Conservation (phyloP, 1,140 invertebrate species). For the Sipha flava region DNA sequence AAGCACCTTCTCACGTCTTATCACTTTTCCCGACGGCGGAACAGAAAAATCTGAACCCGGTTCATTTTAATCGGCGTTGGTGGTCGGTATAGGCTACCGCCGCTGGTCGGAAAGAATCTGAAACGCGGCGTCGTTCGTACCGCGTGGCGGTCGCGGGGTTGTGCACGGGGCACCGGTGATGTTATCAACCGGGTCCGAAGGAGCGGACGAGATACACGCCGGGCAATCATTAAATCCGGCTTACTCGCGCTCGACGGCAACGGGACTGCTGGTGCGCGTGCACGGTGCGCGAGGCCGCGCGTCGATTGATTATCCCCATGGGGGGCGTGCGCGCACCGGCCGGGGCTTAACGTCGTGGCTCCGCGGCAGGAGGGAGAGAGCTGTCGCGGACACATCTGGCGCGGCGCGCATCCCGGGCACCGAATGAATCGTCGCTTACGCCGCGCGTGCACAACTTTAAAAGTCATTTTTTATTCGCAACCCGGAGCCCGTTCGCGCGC, state of each 20-base stretch:
- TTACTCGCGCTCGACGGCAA: not conserved
- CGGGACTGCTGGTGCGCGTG: no score
- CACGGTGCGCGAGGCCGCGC: not conserved
- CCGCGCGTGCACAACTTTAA: not conserved
- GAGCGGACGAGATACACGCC: not conserved
- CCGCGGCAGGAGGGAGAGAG: not conserved
- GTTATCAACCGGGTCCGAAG: no score
- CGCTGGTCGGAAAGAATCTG: no score
- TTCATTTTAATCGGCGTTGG: no score
- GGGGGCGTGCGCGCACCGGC: conserved; percentile 7
- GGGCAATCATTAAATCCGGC: conserved; percentile 1
- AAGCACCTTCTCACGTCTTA: no score
- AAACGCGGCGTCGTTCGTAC: no score
- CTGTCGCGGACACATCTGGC: conserved; percentile 12
- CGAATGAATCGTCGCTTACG: conserved; percentile 30
- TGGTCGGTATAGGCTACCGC: no score
- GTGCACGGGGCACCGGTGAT: no score
- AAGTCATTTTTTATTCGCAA: conserved; percentile 3
- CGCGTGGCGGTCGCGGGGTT: no score
- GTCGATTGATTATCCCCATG: conserved; percentile 31
- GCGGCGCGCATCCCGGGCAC: not conserved
- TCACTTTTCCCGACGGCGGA: no score
- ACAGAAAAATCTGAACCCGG: no score
- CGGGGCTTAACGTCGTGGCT: conserved; percentile 19
- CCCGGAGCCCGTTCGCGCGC: not conserved